phyloP scores from a whole-genome alignment of 2,113 vertebrate species.

The Emberiza fucata region DNA sequence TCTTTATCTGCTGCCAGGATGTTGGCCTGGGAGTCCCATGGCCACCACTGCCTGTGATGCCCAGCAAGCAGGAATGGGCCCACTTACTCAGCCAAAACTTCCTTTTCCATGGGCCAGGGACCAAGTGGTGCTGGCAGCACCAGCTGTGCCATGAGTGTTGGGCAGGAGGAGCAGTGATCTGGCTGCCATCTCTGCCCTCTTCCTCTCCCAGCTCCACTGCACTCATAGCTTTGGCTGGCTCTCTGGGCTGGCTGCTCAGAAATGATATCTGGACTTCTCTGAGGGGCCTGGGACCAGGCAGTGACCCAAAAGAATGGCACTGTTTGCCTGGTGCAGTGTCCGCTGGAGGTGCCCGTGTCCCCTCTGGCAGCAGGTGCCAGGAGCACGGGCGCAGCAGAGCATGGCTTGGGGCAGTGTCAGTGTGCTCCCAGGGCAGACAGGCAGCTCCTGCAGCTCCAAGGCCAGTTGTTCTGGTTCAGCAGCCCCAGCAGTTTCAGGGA shows the following conservation, averaged over 20 bases:
- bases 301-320: not conserved
- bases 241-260: not conserved
- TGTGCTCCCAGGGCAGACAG: not conserved
- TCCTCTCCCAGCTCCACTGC: not conserved
- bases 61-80: not conserved
- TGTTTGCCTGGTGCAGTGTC: not conserved
- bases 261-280: not conserved
- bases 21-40: not conserved
- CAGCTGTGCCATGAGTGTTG: not conserved
- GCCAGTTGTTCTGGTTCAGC: not conserved
- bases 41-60: not conserved
- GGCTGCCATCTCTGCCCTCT: not conserved
- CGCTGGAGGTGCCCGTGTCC: accelerated
- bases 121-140: not conserved
- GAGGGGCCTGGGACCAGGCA: not conserved
- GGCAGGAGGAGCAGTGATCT: not conserved
- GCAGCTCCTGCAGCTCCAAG: not conserved
- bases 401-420: accelerated
- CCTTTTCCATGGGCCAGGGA: not conserved
- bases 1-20: not conserved
- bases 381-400: accelerated
- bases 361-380: not conserved
- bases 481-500: not conserved
- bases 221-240: not conserved
- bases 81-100: not conserved